Conservation (phyloP, 2,888 invertebrate genomes). For the Andrena praecox region DNA sequence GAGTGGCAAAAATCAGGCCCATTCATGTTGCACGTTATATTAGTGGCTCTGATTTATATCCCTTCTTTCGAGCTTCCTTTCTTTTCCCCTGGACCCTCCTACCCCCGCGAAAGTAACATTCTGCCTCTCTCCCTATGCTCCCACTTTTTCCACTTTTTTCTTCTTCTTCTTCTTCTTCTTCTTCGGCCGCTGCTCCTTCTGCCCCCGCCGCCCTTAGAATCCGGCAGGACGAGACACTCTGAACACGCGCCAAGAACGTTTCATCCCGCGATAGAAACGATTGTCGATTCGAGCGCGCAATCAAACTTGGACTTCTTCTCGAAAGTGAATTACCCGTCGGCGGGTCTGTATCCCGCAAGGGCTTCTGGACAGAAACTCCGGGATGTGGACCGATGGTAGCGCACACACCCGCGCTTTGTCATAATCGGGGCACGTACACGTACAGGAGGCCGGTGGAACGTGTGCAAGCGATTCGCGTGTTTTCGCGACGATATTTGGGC, state of each 20-base stretch:
- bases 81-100: slow-evolving; percentile 38
- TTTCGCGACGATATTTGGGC: not conserved
- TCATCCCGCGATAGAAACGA: slow-evolving; percentile 71
- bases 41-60: slow-evolving; percentile 69
- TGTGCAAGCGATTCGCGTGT: slow-evolving; percentile 4
- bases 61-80: slow-evolving; percentile 64
- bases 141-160: slow-evolving; percentile 20
- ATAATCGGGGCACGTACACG: slow-evolving; percentile 17
- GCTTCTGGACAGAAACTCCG: slow-evolving; percentile 41
- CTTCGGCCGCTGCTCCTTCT: slow-evolving; percentile 7
- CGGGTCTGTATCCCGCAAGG: slow-evolving; percentile 52
- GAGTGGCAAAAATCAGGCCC: slow-evolving; percentile 65
- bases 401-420: slow-evolving; percentile 38
- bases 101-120: slow-evolving; percentile 32
- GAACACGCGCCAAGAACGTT: slow-evolving; percentile 68
- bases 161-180: slow-evolving; percentile 29
- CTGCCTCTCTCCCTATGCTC: slow-evolving; percentile 30
- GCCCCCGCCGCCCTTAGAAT: slow-evolving; percentile 31
- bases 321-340: slow-evolving; percentile 73
- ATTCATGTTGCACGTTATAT: slow-evolving; percentile 67
- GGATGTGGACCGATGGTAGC: slow-evolving; percentile 37
- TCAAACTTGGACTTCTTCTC: slow-evolving; percentile 77
- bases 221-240: slow-evolving; percentile 50
- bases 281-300: slow-evolving; percentile 75
- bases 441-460: not conserved